Conservation (phyloP, 2,888 invertebrate species). For the Lepidocyrtoides sp. region DNA sequence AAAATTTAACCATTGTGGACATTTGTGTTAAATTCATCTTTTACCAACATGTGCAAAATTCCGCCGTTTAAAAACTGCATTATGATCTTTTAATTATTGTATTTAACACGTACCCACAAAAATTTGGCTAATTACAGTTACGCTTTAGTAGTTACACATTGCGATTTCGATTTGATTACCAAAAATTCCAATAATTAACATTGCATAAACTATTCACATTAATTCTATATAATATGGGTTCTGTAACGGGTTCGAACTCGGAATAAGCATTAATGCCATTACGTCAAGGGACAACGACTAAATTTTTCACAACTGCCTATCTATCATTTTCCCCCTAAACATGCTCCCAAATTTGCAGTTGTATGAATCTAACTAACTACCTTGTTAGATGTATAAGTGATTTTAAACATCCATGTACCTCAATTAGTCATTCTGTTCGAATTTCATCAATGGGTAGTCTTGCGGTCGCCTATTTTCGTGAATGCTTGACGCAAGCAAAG, state of each 20-base stretch:
- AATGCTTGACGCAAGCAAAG: constrained; percentile 23
- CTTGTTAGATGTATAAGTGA: too few relatives aligned
- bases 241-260: neutral
- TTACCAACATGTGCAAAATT: neutral
- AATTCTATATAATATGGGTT: neutral
- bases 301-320: too few relatives aligned
- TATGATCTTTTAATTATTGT: neutral
- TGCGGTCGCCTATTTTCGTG: neutral
- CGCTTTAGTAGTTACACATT: neutral
- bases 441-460: neutral
- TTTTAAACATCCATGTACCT: too few relatives aligned
- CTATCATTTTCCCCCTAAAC: too few relatives aligned
- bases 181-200: neutral
- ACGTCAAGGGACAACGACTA: too few relatives aligned
- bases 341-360: too few relatives aligned
- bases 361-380: too few relatives aligned
- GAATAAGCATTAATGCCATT: neutral
- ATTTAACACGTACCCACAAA: neutral
- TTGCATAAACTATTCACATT: neutral
- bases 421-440: too few relatives aligned
- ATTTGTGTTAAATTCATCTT: neutral
- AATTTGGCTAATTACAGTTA: neutral
- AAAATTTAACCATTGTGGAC: neutral
- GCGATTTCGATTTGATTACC: neutral
- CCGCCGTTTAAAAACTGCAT: neutral